Conservation (phyloP, 2,888 invertebrate species). For the Metallyticus violacea region DNA sequence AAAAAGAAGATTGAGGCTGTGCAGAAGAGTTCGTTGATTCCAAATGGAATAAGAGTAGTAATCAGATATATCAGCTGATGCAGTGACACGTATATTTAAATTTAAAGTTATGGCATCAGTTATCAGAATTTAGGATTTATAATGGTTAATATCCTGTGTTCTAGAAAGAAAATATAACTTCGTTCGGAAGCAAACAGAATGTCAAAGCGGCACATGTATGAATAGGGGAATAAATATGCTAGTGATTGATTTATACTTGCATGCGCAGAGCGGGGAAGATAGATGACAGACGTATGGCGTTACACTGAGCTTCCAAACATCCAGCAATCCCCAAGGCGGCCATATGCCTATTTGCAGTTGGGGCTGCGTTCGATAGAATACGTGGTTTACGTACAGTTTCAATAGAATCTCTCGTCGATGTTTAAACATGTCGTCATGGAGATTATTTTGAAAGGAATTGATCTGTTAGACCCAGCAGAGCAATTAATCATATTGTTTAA, state of each 20-base stretch:
- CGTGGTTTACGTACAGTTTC: too few species aligned
- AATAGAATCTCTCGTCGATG: too few species aligned
- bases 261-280: background rate
- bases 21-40: too few species aligned
- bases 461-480: background rate
- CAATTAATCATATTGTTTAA: background rate
- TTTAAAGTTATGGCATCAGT: background rate
- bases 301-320: background rate
- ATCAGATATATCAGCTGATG: background rate
- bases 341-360: background rate
- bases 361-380: too few species aligned
- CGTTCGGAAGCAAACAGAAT: background rate
- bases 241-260: background rate
- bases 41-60: too few species aligned
- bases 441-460: background rate
- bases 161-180: background rate
- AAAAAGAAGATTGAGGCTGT: too few species aligned
- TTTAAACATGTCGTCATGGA: background rate
- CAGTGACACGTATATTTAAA: background rate
- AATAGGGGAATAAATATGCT: background rate
- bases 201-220: background rate
- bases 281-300: background rate
- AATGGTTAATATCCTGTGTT: background rate
- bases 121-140: background rate
- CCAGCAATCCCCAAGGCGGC: background rate